Conservation (phyloP, 2,888 invertebrate genomes). For the Lydus trimaculatus region DNA sequence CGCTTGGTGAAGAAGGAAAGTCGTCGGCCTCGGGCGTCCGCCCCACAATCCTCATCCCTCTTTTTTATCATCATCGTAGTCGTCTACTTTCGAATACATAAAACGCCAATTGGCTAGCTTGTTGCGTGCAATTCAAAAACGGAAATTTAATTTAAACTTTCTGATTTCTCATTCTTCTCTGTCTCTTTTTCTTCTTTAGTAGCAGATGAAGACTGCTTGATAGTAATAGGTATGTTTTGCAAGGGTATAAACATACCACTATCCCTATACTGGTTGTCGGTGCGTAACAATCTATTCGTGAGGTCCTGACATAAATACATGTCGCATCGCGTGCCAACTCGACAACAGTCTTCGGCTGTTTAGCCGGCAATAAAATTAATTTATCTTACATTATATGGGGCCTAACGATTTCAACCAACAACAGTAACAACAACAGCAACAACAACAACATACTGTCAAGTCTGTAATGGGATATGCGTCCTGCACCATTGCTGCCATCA, state of each 20-base stretch:
- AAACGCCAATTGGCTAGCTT: slow-evolving; percentile 59
- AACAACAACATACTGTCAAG: slow-evolving; percentile 26
- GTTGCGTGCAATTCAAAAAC: slow-evolving; percentile 61
- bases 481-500: slow-evolving; percentile 45
- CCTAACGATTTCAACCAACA: slow-evolving; percentile 55
- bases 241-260: not conserved
- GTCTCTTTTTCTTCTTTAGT: not conserved
- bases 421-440: slow-evolving; percentile 48
- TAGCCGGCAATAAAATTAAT: slow-evolving; percentile 63
- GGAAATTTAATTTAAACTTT: slow-evolving; percentile 62
- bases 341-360: slow-evolving; percentile 62
- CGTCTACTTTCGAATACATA: slow-evolving; percentile 48
- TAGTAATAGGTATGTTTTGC: slow-evolving; percentile 4
- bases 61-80: not conserved
- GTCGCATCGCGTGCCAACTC: slow-evolving; percentile 60
- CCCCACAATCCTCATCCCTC: slow-evolving; percentile 12
- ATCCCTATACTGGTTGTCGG: slow-evolving; percentile 11
- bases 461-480: slow-evolving; percentile 15
- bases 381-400: slow-evolving; percentile 58
- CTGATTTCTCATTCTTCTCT: slow-evolving; percentile 47
- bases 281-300: slow-evolving; percentile 52
- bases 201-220: not conserved
- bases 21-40: slow-evolving; percentile 45
- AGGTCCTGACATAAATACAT: slow-evolving; percentile 53
- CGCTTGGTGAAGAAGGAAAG: slow-evolving; percentile 36